Evolutionary conservation across 2,113 vertebrate species (phyloP).

Genomic region (Bothrops jararaca): DNA sequence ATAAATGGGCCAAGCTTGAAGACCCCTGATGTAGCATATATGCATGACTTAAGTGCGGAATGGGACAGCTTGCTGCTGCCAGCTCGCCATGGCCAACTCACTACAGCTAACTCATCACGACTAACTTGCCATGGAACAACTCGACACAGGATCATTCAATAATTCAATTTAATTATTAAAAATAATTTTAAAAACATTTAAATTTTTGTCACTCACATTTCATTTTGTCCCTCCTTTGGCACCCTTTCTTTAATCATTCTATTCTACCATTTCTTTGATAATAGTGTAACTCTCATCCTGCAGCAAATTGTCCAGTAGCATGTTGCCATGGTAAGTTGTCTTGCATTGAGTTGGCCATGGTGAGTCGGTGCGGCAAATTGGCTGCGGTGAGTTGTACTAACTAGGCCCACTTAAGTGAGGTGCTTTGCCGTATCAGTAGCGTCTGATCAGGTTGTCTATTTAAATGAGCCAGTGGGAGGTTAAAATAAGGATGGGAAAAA

Average conservation of each 20-base stretch:
- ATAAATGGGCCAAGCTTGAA: too few species aligned
- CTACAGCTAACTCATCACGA: too few species aligned
- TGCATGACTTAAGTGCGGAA: neutral
- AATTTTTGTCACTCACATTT: neutral
- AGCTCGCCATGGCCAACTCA: neutral
- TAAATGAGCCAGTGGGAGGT: neutral
- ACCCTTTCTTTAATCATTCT: neutral
- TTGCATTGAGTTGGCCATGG: too few species aligned
- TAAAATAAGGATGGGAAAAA: neutral
- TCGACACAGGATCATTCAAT: neutral
- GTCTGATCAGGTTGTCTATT: neutral
- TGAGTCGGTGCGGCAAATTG: neutral
- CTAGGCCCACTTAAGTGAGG: neutral
- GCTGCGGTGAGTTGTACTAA: too few species aligned
- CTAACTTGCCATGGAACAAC: neutral
- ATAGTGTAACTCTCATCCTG: too few species aligned
- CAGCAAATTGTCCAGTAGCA: too few species aligned
- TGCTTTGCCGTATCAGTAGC: neutral
- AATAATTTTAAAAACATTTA: neutral
- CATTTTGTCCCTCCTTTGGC: neutral
- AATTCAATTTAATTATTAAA: neutral
- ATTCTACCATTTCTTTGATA: neutral
- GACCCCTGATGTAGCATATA: neutral
- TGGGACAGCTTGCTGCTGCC: neutral
- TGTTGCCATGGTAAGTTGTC: too few species aligned